phyloP scores from a whole-genome alignment of 1,140 invertebrate genomes.

The Drosophila bocki region DNA sequence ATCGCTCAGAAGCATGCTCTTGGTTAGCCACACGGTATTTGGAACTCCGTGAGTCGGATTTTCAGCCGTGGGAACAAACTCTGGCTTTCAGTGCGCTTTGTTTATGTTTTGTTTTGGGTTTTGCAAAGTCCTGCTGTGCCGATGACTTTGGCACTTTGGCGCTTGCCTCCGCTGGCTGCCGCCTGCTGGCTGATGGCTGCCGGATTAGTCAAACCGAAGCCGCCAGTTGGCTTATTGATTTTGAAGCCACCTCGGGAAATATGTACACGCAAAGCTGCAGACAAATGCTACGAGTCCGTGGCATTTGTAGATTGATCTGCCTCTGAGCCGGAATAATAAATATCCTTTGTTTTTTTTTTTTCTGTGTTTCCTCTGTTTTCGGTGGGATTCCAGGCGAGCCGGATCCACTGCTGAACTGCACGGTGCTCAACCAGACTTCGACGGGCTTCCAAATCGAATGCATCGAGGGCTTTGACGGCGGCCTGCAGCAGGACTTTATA shows the following conservation, averaged over 20 bases:
- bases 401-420: conserved; percentile 91
- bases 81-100: conserved; percentile 37
- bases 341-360: conserved; percentile 8
- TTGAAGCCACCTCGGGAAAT: conserved; percentile 21
- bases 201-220: conserved; percentile 29
- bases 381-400: conserved; percentile 88
- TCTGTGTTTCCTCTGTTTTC: neutral
- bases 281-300: conserved; percentile 38
- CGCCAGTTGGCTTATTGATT: conserved; percentile 67
- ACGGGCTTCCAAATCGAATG: conserved; percentile 92
- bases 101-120: conserved; percentile 59
- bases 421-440: conserved; percentile 91
- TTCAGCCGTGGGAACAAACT: neutral
- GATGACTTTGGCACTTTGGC: conserved; percentile 74
- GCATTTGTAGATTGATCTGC: conserved; percentile 65
- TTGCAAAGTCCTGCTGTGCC: conserved; percentile 51
- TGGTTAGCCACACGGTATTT: conserved; percentile 29
- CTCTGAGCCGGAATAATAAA: conserved; percentile 53
- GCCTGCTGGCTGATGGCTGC: neutral
- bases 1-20: neutral
- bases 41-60: neutral
- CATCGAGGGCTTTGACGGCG: conserved; percentile 92
- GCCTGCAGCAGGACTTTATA: conserved; percentile 89
- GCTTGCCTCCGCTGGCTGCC: conserved; percentile 23
- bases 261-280: conserved; percentile 14